Evolutionary conservation across 2,888 invertebrate genomes (phyloP).

Genomic region (Nesidiocoris tenuis): DNA sequence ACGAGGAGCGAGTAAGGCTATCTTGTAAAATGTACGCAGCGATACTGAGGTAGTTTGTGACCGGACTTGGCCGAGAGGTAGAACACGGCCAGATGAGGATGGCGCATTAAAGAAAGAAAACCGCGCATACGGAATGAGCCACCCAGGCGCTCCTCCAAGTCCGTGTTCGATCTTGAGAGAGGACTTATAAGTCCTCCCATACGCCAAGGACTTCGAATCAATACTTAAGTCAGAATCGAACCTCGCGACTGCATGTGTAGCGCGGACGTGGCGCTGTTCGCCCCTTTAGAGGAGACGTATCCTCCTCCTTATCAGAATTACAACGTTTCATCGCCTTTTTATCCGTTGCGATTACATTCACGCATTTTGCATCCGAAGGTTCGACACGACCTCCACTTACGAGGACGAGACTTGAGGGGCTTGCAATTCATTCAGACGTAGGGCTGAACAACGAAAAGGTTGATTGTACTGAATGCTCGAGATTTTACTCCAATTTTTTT

Average conservation of each 20-base stretch:
- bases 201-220: neutral
- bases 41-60: slow-evolving; percentile 34
- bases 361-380: neutral
- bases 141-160: slow-evolving; percentile 19
- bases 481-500: no score
- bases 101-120: slow-evolving; percentile 5
- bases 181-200: slow-evolving; percentile 1
- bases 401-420: neutral
- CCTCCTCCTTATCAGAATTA: neutral
- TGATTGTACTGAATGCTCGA: no score
- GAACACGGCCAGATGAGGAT: slow-evolving; percentile 4
- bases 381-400: neutral
- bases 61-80: slow-evolving; percentile 18
- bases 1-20: slow-evolving; percentile 31
- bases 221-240: neutral
- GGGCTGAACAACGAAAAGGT: no score
- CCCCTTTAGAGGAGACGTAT: neutral
- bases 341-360: neutral
- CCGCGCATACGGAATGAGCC: slow-evolving; percentile 38
- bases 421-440: neutral
- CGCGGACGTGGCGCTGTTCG: neutral
- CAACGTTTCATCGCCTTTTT: neutral
- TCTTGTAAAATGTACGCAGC: slow-evolving; percentile 22
- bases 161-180: slow-evolving; percentile 17
- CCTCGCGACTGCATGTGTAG: neutral